Evolutionary conservation across 2,888 invertebrate species (phyloP), one percentile per base, ranked within the genome.

Genomic region (Hydrotaea cyrtoneurina): DNA sequence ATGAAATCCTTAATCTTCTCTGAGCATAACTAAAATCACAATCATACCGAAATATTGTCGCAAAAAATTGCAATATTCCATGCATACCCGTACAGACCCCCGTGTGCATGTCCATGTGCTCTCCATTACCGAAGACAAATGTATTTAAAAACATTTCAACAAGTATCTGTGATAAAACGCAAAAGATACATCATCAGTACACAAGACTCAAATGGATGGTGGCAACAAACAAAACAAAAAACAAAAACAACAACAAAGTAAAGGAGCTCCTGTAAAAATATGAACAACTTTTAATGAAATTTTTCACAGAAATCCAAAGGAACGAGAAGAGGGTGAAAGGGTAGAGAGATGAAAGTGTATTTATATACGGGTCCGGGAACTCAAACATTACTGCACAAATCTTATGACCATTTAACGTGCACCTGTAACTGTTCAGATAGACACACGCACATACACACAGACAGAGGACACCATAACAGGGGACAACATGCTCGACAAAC

Each of bases 91-190:
- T 8, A 57, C 21, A 23, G 26, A 31, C 13, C 31, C 31, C n/a
- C 50, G 50, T 50, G 50, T 50, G 4, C 50, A n/a, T 31, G 36
- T 31, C n/a, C 62, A 31, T 31, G 31, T 31, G 31, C 31, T 5
- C n/a, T 8, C 31, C 62, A 31, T 62, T 15, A 43, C 43, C 21
- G 43, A 66, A 66, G 69, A 69, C 69, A 69, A 69, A 69, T 69
- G 69, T 69, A 69, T 69, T 69, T 69, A 46, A 69, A 69, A 69
- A 69, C 69, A 69, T 69, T 69, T 69, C 69, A 69, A 69, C 69
- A 69, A 69, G 46, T 69, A 69, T 46, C 46, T 69, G 5, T 46
- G 69, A 69, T 69, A 69, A 69, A 69, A 46, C 46, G 43, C 21
- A 43, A 69, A 43, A 69, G 46, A 46, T 69, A 46, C 39, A 46